These are phyloP conservation scores for Babyrousa celebensis DNA, from an alignment of 2,797 vertebrate genomes.

Conservation along the genomic window DNA sequence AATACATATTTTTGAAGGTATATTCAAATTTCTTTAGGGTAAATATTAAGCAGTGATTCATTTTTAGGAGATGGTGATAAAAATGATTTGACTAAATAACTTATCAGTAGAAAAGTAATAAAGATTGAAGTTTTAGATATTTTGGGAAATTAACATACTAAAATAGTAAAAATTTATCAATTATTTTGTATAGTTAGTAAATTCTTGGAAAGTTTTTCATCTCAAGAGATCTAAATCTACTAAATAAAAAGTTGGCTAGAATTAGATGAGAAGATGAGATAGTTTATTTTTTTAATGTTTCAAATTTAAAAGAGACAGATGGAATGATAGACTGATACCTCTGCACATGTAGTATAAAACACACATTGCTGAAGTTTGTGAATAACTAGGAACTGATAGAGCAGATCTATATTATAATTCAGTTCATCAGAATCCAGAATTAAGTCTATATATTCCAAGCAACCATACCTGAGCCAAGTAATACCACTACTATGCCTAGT, in stretches of 20 bases:
- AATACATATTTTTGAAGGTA: background rate
- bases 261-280: slow-evolving; percentile 8
- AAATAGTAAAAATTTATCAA: background rate
- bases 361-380: slow-evolving; percentile 17
- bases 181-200: slow-evolving; percentile 27
- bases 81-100: background rate
- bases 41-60: background rate
- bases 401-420: slow-evolving; percentile 53
- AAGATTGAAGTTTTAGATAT: background rate
- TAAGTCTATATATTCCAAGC: background rate
- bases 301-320: slow-evolving; percentile 55
- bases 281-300: slow-evolving; percentile 57
- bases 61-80: background rate
- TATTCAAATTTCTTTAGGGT: background rate
- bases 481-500: background rate
- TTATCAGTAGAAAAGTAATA: slow-evolving; percentile 5
- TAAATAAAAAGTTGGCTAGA: slow-evolving; percentile 22
- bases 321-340: slow-evolving; percentile 51
- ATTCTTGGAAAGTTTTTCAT: slow-evolving; percentile 24
- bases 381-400: slow-evolving; percentile 30
- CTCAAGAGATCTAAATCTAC: slow-evolving; percentile 36
- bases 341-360: background rate
- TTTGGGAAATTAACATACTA: slow-evolving; percentile 2
- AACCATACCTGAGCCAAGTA: slow-evolving; percentile 39
- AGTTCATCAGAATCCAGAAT: slow-evolving; percentile 28